Base-by-base conservation (phyloP, 2,888 invertebrate genomes). In the Pristionchus arcanus region DNA sequence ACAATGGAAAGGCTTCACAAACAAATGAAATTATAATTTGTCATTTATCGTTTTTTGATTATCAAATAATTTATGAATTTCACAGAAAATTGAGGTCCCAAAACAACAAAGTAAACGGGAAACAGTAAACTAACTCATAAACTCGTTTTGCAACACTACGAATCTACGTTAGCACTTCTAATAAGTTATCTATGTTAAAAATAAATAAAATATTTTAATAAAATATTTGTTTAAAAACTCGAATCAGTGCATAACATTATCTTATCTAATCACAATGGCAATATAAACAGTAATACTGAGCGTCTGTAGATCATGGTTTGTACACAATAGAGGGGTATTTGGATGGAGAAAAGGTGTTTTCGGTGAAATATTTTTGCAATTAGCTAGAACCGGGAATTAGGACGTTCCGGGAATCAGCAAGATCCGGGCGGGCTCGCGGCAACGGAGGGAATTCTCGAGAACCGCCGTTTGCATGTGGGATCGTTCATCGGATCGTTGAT, bases 401-500 rank as follows among this genome's bases (percentile, higher is more conserved):
- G 28, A 15, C 5, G 31, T 7, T 68, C n/a, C 25, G 28, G 28
- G n/a, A 25, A 66, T 68, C 28, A 87, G 42, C 49, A 71, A 74
- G 87, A 88, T 21, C 49, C 68, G 34, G 87, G 90, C n/a, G 90
- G 86, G 53, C 42, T 77, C 3, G 74, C 63, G 25, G 90, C 86
- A 4, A 63, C 37, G 5, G 90, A 88, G 34, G 90, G 86, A 88
- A 90, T 74, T n/a, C 85, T 21, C 3, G 90, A 88, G 83, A 77
- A 90, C 15, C 90, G 15, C 2, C 90, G 37, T 28, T n/a, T 59
- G 11, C 53, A 28, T 9, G 19, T 31, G 1, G 85, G 42, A 88
- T 93, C 93, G 9, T 90, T 90, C 21, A 93, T 63, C 9, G 95
- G 95, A 83, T 95, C 94, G 90, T 95, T 95, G 68, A 95, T 94